Evolutionary conservation across 2,797 vertebrate species (phyloP).

Genomic region (Smutsia gigantea): DNA sequence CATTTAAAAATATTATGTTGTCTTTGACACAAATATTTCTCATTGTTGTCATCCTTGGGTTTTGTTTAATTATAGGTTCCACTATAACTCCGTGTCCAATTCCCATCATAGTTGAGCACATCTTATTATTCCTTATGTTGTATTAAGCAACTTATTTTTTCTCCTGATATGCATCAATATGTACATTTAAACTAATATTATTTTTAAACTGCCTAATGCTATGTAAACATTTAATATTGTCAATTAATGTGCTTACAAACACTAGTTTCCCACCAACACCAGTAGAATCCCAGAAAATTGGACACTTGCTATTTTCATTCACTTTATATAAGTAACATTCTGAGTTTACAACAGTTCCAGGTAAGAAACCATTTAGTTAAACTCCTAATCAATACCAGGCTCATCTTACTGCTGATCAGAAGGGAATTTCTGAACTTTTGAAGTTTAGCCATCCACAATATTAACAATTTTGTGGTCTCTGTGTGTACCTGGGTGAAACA

Average conservation of each 20-base stretch:
- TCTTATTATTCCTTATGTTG: not conserved
- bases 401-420: slow-evolving; percentile 33
- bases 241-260: slow-evolving; percentile 21
- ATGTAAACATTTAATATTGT: not conserved
- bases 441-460: not conserved
- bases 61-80: slow-evolving; percentile 4
- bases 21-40: not conserved
- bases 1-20: not conserved
- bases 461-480: slow-evolving; percentile 11
- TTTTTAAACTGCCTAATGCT: not conserved
- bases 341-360: slow-evolving; percentile 17
- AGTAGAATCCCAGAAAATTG: not conserved
- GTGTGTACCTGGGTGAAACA: not conserved
- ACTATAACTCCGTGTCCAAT: not conserved
- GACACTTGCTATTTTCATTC: slow-evolving; percentile 1
- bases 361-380: slow-evolving; percentile 62
- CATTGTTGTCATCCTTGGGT: not conserved
- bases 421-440: slow-evolving; percentile 43
- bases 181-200: not conserved
- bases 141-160: not conserved
- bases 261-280: not conserved
- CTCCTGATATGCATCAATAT: not conserved
- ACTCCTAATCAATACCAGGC: slow-evolving; percentile 6
- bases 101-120: not conserved
- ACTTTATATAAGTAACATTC: slow-evolving; percentile 7